These are phyloP conservation scores for Eulemur coronatus DNA, from an alignment of 2,797 vertebrate genomes.

Conservation along the genomic window DNA sequence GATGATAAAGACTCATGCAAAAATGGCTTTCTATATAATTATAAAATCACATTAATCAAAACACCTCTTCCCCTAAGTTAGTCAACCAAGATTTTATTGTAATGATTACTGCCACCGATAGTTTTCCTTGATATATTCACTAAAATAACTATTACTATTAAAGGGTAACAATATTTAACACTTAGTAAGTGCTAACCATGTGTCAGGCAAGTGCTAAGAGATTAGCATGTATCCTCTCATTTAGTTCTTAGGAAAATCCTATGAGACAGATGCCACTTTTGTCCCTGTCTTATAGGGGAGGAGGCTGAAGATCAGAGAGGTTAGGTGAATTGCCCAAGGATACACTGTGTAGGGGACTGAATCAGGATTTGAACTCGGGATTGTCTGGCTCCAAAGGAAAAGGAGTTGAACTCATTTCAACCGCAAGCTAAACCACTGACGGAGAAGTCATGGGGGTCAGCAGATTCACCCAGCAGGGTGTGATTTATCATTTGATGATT, in stretches of 20 bases:
- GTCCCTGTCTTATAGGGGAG: background rate
- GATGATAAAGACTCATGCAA: background rate
- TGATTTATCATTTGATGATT: background rate
- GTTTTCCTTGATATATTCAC: slow-evolving; percentile 9
- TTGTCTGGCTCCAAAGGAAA: background rate
- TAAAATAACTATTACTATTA: slow-evolving; percentile 35
- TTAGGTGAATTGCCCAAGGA: background rate
- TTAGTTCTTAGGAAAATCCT: background rate
- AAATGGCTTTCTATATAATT: slow-evolving; percentile 24
- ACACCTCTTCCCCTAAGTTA: background rate
- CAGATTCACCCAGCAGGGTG: background rate
- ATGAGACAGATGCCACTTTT: background rate
- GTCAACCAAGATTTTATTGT: slow-evolving; percentile 34
- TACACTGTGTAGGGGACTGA: background rate
- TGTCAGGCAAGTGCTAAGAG: slow-evolving; percentile 2
- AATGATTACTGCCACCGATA: background rate
- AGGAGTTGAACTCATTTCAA: background rate
- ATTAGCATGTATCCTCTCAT: background rate
- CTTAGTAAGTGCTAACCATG: background rate
- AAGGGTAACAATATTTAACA: background rate
- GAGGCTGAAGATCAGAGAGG: background rate
- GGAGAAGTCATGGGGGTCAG: background rate
- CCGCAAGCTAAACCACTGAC: background rate
- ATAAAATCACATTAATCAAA: slow-evolving; percentile 40
- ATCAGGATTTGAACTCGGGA: background rate